A percentile compares a stretch with the other conserved stretches of the same genome.
Conservation (phyloP, 1,140 invertebrate species). For the Procambarus clarkii region DNA sequence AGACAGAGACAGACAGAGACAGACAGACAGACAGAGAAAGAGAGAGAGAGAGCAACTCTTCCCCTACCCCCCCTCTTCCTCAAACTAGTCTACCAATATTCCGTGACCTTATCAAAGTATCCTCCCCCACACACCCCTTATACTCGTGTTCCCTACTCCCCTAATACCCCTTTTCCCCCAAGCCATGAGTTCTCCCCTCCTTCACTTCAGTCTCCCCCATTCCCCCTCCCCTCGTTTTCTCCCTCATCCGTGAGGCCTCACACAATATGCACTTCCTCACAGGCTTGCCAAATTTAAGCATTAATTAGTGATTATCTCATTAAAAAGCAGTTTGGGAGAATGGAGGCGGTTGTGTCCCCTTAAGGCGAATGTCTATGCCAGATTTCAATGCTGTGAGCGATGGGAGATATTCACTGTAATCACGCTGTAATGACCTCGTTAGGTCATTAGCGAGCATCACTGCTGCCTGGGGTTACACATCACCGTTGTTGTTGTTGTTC, state of each 20-base stretch:
- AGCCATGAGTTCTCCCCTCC: neutral
- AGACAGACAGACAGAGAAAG: no score
- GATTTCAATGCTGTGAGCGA: neutral
- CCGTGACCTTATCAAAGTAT: no score
- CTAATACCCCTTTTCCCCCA: neutral
- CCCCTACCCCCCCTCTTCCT: no score
- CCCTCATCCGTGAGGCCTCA: neutral
- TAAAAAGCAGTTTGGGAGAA: neutral
- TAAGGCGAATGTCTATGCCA: neutral
- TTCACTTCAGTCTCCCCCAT: neutral
- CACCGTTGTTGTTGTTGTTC: neutral
- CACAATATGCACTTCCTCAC: neutral
- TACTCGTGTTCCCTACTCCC: neutral
- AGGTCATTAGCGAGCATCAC: neutral
- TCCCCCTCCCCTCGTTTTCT: no score
- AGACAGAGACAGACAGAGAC: no score
- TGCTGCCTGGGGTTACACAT: neutral
- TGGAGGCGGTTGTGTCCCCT: neutral
- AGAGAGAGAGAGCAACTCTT: no score
- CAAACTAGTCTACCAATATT: no score
- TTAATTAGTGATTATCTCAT: conserved; percentile 21
- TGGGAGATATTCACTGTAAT: neutral
- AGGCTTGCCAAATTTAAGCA: neutral
- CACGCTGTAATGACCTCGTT: neutral
- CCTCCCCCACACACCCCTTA: no score